Conservation (phyloP, 2,888 invertebrate species). For the Noctuana brunneofusca region DNA sequence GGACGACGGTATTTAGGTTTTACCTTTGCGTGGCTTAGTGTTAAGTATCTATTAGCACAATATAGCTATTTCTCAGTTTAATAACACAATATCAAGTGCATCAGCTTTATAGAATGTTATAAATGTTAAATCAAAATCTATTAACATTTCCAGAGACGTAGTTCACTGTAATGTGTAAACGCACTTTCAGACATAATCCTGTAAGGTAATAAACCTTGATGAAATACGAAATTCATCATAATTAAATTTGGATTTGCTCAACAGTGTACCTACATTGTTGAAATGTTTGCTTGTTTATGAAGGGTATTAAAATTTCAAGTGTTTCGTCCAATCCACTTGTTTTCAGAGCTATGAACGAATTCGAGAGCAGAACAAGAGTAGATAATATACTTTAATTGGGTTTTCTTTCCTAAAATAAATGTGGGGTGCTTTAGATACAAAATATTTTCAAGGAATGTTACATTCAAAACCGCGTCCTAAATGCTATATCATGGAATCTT, state of each 20-base stretch:
- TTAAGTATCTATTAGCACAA: too few species aligned
- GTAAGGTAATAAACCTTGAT: not conserved
- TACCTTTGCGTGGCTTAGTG: too few species aligned
- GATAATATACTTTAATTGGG: not conserved
- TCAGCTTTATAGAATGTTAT: too few species aligned
- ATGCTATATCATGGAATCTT: constrained; percentile 25
- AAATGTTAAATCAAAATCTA: not conserved
- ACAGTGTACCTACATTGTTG: not conserved
- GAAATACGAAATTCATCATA: not conserved
- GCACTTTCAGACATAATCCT: not conserved
- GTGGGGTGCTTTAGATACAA: not conserved
- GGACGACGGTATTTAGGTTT: too few species aligned
- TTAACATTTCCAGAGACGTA: not conserved
- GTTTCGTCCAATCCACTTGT: constrained; percentile 7
- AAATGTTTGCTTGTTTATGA: constrained; percentile 8
- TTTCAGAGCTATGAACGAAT: not conserved
- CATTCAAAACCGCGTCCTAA: constrained; percentile 20
- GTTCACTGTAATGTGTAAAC: not conserved
- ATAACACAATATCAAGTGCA: too few species aligned
- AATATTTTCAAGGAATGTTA: constrained; percentile 14
- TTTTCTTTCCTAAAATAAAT: not conserved
- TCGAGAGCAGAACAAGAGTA: not conserved
- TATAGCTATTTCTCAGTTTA: too few species aligned
- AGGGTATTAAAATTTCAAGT: constrained; percentile 6
- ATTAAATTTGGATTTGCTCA: not conserved